Conservation (phyloP, 2,797 vertebrate genomes). For the Staurois parvus region DNA sequence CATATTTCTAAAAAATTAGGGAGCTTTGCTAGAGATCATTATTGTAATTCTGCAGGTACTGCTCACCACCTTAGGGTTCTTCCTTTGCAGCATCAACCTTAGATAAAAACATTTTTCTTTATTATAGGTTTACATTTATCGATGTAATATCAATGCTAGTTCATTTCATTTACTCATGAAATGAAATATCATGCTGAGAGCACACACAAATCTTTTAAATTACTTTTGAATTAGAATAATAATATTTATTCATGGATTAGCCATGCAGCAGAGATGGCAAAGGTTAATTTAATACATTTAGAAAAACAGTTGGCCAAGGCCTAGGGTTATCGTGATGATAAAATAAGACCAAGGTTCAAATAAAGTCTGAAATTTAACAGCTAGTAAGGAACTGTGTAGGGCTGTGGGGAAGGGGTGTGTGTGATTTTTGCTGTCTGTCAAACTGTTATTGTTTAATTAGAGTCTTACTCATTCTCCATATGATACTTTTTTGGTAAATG, state of each 20-base stretch:
- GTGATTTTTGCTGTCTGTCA: slow-evolving; percentile 1
- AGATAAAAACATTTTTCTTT: background rate
- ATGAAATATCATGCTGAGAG: background rate
- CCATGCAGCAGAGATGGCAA: background rate
- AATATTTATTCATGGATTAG: slow-evolving; percentile 28
- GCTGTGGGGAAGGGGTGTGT: background rate
- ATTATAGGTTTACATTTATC: background rate
- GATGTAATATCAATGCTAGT: background rate
- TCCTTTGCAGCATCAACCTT: too few species aligned
- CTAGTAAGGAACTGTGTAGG: slow-evolving; percentile 2
- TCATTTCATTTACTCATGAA: background rate
- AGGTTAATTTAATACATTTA: slow-evolving; percentile 25
- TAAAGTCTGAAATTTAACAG: slow-evolving; percentile 8
- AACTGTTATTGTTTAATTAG: slow-evolving; percentile 7
- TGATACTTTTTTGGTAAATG: slow-evolving; percentile 5
- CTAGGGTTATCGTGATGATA: slow-evolving; percentile 14
- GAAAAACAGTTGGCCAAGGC: slow-evolving; percentile 17
- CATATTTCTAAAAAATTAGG: too few species aligned
- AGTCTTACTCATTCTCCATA: background rate
- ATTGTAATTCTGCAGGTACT: too few species aligned
- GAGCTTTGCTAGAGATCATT: too few species aligned
- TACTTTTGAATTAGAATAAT: slow-evolving; percentile 31
- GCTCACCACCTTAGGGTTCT: background rate
- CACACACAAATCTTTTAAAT: background rate
- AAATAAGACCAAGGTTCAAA: slow-evolving; percentile 23